These are phyloP conservation scores for Toxotes jaculatrix DNA, from an alignment of 2,113 vertebrate species.

Conservation along the genomic window DNA sequence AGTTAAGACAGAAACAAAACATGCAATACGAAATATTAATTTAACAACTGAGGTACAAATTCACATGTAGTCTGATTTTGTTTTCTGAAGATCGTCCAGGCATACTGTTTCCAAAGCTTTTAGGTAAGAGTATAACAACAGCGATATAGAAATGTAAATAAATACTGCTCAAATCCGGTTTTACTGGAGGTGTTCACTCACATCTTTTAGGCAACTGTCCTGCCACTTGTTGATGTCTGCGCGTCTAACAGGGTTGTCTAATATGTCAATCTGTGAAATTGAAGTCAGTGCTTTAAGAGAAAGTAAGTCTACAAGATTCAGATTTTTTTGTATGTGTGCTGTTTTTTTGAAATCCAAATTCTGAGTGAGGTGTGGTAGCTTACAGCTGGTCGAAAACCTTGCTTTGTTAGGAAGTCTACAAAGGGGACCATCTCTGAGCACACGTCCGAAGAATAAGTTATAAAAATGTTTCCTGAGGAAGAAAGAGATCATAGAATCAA, in stretches of 20 bases:
- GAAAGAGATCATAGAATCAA: background rate
- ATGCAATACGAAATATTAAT: background rate
- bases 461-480: constrained; percentile 74
- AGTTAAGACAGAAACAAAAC: background rate
- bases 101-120: background rate
- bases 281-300: background rate
- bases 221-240: constrained; percentile 93
- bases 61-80: background rate
- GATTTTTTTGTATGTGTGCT: background rate
- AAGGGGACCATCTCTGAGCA: constrained; percentile 72
- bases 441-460: constrained; percentile 76
- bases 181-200: constrained; percentile 76
- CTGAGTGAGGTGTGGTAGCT: constrained; percentile 4
- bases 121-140: background rate
- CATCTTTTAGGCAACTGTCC: constrained; percentile 91
- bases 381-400: constrained; percentile 73
- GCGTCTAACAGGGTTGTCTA: constrained; percentile 87
- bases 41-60: background rate
- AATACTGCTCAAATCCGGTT: background rate
- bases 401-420: constrained; percentile 73
- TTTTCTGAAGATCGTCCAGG: background rate
- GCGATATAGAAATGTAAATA: background rate
- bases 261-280: constrained; percentile 88
- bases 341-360: background rate
- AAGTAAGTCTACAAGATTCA: background rate